These are phyloP conservation scores for Andrena hattorfiana DNA, from an alignment of 2,888 invertebrate species.

Conservation along the genomic window DNA sequence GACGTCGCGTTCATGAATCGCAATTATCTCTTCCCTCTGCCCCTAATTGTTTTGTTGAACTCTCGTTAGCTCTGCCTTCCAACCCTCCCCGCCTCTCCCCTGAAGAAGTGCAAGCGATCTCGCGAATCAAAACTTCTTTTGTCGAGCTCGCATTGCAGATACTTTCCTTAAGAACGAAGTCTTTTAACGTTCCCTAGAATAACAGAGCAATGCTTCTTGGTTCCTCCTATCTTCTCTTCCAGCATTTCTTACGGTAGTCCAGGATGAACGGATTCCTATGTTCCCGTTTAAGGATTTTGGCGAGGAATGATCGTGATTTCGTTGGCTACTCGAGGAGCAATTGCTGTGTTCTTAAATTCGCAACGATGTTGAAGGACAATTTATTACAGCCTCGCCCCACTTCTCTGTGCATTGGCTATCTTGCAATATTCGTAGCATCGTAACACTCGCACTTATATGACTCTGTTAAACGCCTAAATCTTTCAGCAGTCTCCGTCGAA, in stretches of 20 bases:
- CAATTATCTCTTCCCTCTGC: slow-evolving; percentile 33
- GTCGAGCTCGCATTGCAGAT: slow-evolving; percentile 14
- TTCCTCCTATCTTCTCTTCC: too few relatives aligned
- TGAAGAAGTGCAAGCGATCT: background rate
- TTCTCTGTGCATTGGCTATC: too few relatives aligned
- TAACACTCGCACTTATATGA: background rate
- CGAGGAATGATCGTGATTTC: background rate
- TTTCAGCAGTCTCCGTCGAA: background rate
- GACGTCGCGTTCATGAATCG: slow-evolving; percentile 51
- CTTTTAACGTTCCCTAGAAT: background rate
- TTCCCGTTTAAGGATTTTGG: background rate
- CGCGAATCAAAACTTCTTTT: slow-evolving; percentile 17
- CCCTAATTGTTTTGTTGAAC: slow-evolving; percentile 51
- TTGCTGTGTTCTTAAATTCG: too few relatives aligned
- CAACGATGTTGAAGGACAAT: too few relatives aligned
- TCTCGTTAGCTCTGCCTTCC: slow-evolving; percentile 29
- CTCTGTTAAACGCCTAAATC: background rate
- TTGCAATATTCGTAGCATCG: background rate
- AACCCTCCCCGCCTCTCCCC: background rate
- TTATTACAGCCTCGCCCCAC: too few relatives aligned
- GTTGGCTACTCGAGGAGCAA: too few relatives aligned
- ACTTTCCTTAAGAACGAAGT: background rate
- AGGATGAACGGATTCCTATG: background rate
- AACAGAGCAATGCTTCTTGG: background rate
- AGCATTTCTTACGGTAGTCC: too few relatives aligned